Evolutionary conservation across 2,888 invertebrate species (phyloP).

Genomic region (Drosophila demipolita): DNA sequence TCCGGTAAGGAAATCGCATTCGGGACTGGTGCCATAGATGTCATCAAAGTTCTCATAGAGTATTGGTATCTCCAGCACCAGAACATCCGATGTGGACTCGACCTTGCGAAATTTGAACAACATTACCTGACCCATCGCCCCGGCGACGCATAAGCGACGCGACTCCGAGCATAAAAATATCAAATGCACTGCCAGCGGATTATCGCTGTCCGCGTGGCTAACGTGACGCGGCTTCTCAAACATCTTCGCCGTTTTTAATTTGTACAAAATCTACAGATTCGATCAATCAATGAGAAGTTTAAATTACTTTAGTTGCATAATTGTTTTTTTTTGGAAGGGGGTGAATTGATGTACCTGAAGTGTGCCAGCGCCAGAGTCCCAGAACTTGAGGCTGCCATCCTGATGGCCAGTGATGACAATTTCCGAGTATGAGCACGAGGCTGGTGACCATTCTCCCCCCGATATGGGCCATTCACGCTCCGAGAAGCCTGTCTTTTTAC

Average conservation of each 20-base stretch:
- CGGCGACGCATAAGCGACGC: constrained; percentile 93
- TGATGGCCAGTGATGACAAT: constrained; percentile 99
- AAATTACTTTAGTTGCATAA: background rate
- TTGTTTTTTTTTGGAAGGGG: background rate
- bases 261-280: constrained; percentile 91
- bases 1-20: constrained; percentile 90
- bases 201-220: constrained; percentile 89
- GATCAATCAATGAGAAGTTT: background rate
- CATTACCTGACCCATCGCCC: constrained; percentile 96
- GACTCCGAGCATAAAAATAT: constrained; percentile 97
- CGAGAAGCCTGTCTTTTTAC: constrained; percentile 93
- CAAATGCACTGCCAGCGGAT: constrained; percentile 95
- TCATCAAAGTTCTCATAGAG: constrained; percentile 93
- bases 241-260: constrained; percentile 97
- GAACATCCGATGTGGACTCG: constrained; percentile 93
- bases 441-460: constrained; percentile 98
- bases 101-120: constrained; percentile 97
- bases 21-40: constrained; percentile 90
- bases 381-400: constrained; percentile 99
- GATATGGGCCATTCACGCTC: constrained; percentile 98
- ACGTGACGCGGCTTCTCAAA: constrained; percentile 87
- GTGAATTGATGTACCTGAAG: constrained; percentile 88
- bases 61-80: constrained; percentile 94
- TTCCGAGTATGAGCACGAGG: constrained; percentile 98
- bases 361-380: constrained; percentile 98